Base-by-base conservation (phyloP, 2,113 vertebrate genomes). In the Nicator chloris region DNA sequence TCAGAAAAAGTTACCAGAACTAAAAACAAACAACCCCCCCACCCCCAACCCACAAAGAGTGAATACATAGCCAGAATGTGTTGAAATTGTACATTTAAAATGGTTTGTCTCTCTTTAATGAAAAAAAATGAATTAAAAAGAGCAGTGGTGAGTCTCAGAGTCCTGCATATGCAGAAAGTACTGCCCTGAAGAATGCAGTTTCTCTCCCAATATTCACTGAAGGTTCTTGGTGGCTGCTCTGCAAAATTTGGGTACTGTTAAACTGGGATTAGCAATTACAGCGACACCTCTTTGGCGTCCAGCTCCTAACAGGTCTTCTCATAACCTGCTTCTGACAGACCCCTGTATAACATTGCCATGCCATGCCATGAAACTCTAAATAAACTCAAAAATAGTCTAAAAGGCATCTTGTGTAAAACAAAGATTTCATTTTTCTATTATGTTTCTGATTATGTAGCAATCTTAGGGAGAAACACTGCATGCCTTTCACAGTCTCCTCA, bases 301-400 rank as follows among this genome's bases (percentile, higher is more conserved):
- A 49, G 31, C 6, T 83, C 71, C 77, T 35, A 59, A 44, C 0
- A 1, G 13, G 31, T 61, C 37, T 79, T 27, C 68, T 45, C 27
- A n/a, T 11, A 64, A 69, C n/a, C 39, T 39, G 35, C 35, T 63
- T 14, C 54, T 45, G 23, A 61, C 3, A 70, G 50, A 47, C 8
- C 13, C 22, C 47, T 27, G 3, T n/a, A 20, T 16, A 26, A 23
- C 28, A 59, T 0, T 1, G 0, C 35, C 13, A 4, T n/a, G 22
- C 10, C 35, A 31, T 53, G 39, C 37, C 21, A n/a, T 8, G 17
- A 17, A 81, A 42, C 30, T 18, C 56, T 15, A 63, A 75, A 60
- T 7, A 71, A 94, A 50, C 21, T 59, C 4, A 53, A 26, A 63
- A 86, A 65, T 18, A 64, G 61, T 21, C 8, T 9, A 8, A 65